A percentile compares a stretch with the other conserved stretches of the same genome.
These are phyloP conservation scores for Cynoglossus semilaevis DNA, from an alignment of 2,113 vertebrate genomes.

Conservation along the genomic window DNA sequence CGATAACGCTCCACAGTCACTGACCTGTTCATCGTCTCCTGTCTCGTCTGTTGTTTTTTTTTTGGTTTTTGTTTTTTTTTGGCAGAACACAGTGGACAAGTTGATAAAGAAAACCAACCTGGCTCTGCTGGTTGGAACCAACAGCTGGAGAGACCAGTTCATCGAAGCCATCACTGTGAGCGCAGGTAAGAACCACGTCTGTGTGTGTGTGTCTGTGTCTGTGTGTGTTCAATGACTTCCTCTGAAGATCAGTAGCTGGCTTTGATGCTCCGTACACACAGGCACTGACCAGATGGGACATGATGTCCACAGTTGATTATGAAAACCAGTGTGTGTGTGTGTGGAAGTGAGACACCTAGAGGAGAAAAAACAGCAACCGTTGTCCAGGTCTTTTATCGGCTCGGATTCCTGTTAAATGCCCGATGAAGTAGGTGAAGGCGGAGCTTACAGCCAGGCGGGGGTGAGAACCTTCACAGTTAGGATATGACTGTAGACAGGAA, in stretches of 20 bases:
- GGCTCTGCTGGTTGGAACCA: conserved; percentile 95
- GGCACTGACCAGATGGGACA: conserved; percentile 50
- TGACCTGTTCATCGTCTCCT: too few species aligned
- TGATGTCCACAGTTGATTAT: conserved; percentile 15
- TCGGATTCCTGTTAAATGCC: conserved; percentile 9
- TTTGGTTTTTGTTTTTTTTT: conserved; percentile 16
- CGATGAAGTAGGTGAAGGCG: neutral
- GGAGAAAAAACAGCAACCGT: neutral
- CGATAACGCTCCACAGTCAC: too few species aligned
- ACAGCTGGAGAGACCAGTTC: conserved; percentile 99
- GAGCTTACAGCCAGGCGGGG: too few species aligned
- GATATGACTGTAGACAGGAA: too few species aligned
- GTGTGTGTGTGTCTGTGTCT: conserved; percentile 9
- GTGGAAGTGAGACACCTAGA: too few species aligned
- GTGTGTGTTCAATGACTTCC: conserved; percentile 10
- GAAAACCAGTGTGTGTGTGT: conserved; percentile 1
- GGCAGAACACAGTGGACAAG: conserved; percentile 97
- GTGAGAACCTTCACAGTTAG: too few species aligned
- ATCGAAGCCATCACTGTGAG: conserved; percentile 99
- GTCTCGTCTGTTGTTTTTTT: too few species aligned
- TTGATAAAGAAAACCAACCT: conserved; percentile 99
- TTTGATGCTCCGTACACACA: conserved; percentile 30
- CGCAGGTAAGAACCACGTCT: conserved; percentile 81
- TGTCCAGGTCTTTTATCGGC: conserved; percentile 8
- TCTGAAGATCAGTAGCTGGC: conserved; percentile 9